Conservation (phyloP, 2,113 vertebrate species). For the Gymnogyps californianus region DNA sequence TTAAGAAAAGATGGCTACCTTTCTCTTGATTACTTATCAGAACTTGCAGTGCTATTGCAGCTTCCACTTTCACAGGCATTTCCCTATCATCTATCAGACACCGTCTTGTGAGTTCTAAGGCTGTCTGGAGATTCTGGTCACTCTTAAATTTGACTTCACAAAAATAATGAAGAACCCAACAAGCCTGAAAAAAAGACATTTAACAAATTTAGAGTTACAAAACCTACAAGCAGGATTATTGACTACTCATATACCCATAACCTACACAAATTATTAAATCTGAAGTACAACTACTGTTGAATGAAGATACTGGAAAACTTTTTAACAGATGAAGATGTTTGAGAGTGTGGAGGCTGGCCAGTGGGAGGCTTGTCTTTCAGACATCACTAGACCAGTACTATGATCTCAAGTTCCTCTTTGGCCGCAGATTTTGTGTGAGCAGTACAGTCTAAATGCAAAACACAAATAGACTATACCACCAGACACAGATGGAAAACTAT, state of each 20-base stretch:
- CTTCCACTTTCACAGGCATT: conserved; percentile 99
- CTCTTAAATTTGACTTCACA: conserved; percentile 99
- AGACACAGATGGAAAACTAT: conserved; percentile 74
- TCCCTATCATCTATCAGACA: conserved; percentile 97
- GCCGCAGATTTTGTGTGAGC: conserved; percentile 71
- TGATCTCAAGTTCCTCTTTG: conserved; percentile 76
- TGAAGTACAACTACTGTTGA: not conserved
- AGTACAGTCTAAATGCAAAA: conserved; percentile 70
- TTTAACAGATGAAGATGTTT: conserved; percentile 18
- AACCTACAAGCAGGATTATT: not conserved
- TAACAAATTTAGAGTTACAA: not conserved
- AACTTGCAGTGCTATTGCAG: conserved; percentile 95
- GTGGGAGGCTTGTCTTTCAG: conserved; percentile 57
- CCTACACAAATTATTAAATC: not conserved
- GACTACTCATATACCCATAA: not conserved
- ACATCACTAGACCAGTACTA: conserved; percentile 82
- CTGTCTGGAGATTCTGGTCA: conserved; percentile 96
- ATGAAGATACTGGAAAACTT: not conserved
- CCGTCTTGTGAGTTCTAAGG: conserved; percentile 89
- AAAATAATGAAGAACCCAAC: conserved; percentile 99
- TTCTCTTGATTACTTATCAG: conserved; percentile 99
- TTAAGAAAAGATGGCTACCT: conserved; percentile 72
- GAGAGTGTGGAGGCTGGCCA: conserved; percentile 78
- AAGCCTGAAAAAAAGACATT: conserved; percentile 78
- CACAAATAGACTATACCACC: conserved; percentile 67